phyloP scores from a whole-genome alignment of 2,113 vertebrate species.

The Pseudopodoces humilis region DNA sequence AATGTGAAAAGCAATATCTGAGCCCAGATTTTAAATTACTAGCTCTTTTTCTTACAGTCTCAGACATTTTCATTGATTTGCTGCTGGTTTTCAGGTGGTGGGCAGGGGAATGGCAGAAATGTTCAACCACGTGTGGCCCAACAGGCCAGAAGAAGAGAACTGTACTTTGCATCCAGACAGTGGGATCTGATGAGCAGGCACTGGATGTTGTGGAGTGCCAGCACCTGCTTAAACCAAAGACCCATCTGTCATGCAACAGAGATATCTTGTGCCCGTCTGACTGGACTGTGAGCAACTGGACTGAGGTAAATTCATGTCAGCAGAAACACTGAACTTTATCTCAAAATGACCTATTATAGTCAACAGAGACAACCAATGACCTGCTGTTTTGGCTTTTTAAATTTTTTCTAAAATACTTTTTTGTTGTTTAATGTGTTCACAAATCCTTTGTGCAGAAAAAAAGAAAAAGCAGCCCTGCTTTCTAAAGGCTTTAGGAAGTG shows the following conservation, averaged over 20 bases:
- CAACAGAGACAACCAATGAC: neutral
- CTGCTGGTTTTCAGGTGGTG: slow-evolving; percentile 85
- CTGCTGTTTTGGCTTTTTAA: neutral
- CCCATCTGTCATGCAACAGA: slow-evolving; percentile 87
- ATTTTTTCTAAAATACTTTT: neutral
- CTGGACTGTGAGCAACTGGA: slow-evolving; percentile 92
- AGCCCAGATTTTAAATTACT: neutral
- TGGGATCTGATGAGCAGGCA: slow-evolving; percentile 88
- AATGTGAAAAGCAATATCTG: neutral
- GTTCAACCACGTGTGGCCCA: slow-evolving; percentile 86
- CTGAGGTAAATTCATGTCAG: slow-evolving; percentile 73
- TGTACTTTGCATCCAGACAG: slow-evolving; percentile 88
- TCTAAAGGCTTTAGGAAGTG: neutral
- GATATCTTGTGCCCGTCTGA: slow-evolving; percentile 88
- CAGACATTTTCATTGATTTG: neutral
- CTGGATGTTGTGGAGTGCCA: slow-evolving; percentile 84
- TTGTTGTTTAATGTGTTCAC: neutral
- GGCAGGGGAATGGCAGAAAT: slow-evolving; percentile 95
- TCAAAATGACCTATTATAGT: neutral
- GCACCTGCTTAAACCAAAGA: slow-evolving; percentile 90
- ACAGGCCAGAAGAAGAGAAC: slow-evolving; percentile 87
- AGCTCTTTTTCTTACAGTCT: neutral
- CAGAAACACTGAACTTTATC: neutral
- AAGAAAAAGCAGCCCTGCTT: neutral
- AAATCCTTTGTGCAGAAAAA: neutral